Percentiles rank a stretch among this genome's conserved stretches.
These are phyloP conservation scores for Ageneiosus marmoratus DNA, from an alignment of 2,113 vertebrate genomes.

Conservation along the genomic window DNA sequence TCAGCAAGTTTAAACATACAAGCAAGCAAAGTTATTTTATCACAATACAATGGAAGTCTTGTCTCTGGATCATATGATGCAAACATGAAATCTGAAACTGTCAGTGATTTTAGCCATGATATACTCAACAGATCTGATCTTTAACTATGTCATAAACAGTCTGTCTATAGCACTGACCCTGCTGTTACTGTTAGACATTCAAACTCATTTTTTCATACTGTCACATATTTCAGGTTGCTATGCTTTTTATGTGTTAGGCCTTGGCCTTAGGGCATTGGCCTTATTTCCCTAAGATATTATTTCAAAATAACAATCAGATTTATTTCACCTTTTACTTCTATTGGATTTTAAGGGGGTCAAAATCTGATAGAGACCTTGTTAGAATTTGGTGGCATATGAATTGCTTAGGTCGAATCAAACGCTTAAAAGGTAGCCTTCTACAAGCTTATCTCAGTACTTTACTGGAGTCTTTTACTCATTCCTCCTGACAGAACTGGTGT, in stretches of 20 bases:
- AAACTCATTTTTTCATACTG: background rate
- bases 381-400: background rate
- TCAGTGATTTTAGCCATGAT: background rate
- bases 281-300: background rate
- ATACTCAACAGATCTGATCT: background rate
- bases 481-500: too few relatives aligned
- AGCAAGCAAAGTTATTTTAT: background rate
- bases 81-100: background rate
- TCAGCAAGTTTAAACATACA: background rate
- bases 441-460: background rate
- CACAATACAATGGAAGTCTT: background rate
- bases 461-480: background rate
- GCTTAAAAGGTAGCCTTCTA: background rate
- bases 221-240: background rate
- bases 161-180: too few relatives aligned
- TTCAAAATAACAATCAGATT: background rate
- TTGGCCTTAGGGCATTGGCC: background rate
- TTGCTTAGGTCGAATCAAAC: background rate
- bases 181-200: too few relatives aligned
- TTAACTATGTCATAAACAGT: too few relatives aligned
- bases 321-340: background rate
- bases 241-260: background rate
- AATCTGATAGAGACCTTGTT: background rate
- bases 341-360: background rate
- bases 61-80: background rate